Conservation (phyloP, 1,140 invertebrate genomes). For the Dendrolimus punctatus region DNA sequence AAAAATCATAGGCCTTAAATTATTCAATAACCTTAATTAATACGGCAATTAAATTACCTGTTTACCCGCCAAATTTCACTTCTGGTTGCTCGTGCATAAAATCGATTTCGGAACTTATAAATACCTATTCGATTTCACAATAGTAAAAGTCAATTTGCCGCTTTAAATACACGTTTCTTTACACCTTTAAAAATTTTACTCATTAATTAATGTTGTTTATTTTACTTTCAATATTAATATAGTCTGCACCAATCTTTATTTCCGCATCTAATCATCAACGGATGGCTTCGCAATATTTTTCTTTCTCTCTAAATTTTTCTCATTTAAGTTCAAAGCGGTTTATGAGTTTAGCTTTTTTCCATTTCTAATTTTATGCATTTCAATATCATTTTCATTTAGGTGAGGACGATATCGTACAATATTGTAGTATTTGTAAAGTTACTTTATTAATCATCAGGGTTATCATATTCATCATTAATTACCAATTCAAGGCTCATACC, state of each 20-base stretch:
- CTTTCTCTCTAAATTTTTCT: too few relatives aligned
- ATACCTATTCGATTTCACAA: conserved; percentile 16
- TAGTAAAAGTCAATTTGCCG: conserved; percentile 20
- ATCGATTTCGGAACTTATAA: conserved; percentile 24
- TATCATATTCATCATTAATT: conserved; percentile 13
- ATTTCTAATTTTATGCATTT: too few relatives aligned
- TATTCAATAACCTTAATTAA: conserved; percentile 8
- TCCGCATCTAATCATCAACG: too few relatives aligned
- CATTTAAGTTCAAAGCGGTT: too few relatives aligned
- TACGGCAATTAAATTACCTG: conserved; percentile 16
- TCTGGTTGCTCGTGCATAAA: conserved; percentile 25
- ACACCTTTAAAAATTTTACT: not conserved
- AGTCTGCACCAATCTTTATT: too few relatives aligned
- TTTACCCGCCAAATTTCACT: conserved; percentile 21
- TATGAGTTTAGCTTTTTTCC: too few relatives aligned
- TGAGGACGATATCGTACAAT: not conserved
- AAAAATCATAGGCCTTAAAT: not conserved
- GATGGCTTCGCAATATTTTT: too few relatives aligned
- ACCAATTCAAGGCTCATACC: conserved; percentile 17
- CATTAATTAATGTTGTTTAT: too few relatives aligned
- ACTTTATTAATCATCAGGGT: conserved; percentile 13
- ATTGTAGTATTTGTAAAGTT: conserved; percentile 7
- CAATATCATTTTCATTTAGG: not conserved
- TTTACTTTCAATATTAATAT: too few relatives aligned
- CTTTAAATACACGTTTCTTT: conserved; percentile 4